Conservation (phyloP, 2,888 invertebrate species). For the Cerastis leucographa region DNA sequence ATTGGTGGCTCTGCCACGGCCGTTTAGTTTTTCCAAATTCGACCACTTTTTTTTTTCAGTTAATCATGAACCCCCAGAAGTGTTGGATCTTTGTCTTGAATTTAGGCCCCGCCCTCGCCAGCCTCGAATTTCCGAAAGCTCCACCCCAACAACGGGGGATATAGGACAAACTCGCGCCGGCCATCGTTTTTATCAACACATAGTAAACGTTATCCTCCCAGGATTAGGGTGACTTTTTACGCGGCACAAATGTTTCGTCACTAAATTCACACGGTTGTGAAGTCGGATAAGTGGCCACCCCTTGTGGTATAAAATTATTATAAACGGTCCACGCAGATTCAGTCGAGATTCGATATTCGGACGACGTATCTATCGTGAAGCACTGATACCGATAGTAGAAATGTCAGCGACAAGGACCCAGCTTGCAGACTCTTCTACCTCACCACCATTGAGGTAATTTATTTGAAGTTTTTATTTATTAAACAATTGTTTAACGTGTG, state of each 20-base stretch:
- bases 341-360: slow-evolving; percentile 71
- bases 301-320: slow-evolving; percentile 82
- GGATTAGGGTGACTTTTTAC: slow-evolving; percentile 53
- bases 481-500: not conserved
- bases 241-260: slow-evolving; percentile 1
- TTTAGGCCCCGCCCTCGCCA: slow-evolving; percentile 77
- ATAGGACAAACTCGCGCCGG: slow-evolving; percentile 63
- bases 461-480: too few relatives aligned
- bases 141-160: slow-evolving; percentile 78
- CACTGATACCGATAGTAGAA: slow-evolving; percentile 9
- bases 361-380: slow-evolving; percentile 50
- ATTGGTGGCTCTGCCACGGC: not conserved
- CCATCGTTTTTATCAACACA: slow-evolving; percentile 42
- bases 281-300: slow-evolving; percentile 74
- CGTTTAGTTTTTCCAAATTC: too few relatives aligned
- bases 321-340: slow-evolving; percentile 64
- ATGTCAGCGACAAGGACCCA: slow-evolving; percentile 90
- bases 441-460: slow-evolving; percentile 92
- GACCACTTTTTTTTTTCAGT: not conserved
- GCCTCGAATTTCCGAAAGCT: slow-evolving; percentile 71
- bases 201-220: slow-evolving; percentile 68
- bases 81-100: not conserved
- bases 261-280: slow-evolving; percentile 62
- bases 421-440: slow-evolving; percentile 93
- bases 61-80: not conserved